Base-by-base conservation (phyloP, 2,797 vertebrate genomes). In the Prunella strophiata region DNA sequence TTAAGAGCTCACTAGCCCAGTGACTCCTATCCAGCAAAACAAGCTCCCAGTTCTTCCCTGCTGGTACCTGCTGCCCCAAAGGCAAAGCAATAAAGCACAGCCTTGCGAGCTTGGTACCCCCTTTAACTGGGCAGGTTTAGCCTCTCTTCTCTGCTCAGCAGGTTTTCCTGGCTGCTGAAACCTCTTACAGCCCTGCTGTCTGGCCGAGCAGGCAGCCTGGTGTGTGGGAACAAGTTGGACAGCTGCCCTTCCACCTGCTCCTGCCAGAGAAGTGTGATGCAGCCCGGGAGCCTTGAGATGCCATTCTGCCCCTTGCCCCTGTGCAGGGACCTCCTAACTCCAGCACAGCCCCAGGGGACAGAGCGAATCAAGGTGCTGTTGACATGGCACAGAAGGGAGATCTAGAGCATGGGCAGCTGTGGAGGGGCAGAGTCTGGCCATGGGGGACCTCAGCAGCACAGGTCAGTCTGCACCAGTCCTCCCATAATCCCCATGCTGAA, bases 271-370 rank as follows among this genome's bases (percentile, higher is more conserved):
- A 43, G 3, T 1, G 9, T 63, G 54, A 74, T 75, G 45, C 32
- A 25, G 13, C 29, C 51, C 0, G 0, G 27, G 42, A 85, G 18
- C 50, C 62, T 87, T 2, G 7, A 6, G 12, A 29, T 2, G 0
- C 14, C 4, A 0, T 87, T 72, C 51, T n/a, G 87, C 27, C 61
- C 38, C 25, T 86, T 70, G 65, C 30, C 50, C 26, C 7, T 2
- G 7, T 4, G 3, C 38, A 61, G 57, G 47, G 65, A 58, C 21
- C 55, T 54, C 32, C 55, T 1, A 4, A 26, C 16, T 30, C 54
- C 55, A 29, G 54, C 8, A 4, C 43, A 54, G 42, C 54, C 40
- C 45, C 50, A 16, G 38, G 21, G 42, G n/a, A 52, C 20, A 34
- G 30, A 67, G 51, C 1, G 2, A 65, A 65, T 42, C 22, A 61